Evolutionary conservation across 2,113 vertebrate genomes (phyloP), one percentile per base, ranked within the genome.

Genomic region (Caranx ignobilis): DNA sequence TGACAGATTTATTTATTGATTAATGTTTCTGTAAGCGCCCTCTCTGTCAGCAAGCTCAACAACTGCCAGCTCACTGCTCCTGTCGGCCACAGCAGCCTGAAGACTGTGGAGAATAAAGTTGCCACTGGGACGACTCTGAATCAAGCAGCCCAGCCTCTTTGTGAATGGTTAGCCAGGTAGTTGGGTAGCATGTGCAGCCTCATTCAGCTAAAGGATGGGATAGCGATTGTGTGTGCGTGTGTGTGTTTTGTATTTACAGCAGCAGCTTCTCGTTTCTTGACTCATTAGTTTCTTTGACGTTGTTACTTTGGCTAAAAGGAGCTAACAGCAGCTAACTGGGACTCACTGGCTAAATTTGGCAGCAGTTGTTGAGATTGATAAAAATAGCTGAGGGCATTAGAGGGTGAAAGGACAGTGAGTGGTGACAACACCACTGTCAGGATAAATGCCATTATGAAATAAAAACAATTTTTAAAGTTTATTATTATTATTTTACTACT

Each of bases 371-470:
- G 32, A 34, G 55, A 2, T 32, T 57, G 11, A 2, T 12, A 57
- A 31, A 32, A 15, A 31, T 34, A 13, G 32, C 13, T 6, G 55
- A 57, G 55, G n/a, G 21, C 13, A 13, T 12, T 35, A 63, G 31
- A 16, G 31, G 11, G 11, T 26, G 26, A 26, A 26, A 35, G 3
- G 16, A 34, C 56, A 13, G 55, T 32, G 31, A 34, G 32, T 48
- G 41, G 45, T 34, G 43, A 50, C 45, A 35, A 50, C 18, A 11
- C 31, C 35, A 41, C 35, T 32, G 54, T 32, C 54, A 32, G 45
- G 37, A 45, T 18, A 41, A 71, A 59, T 59, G 55, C 55, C 55
- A 71, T 71, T 59, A 56, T 70, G 52, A 57, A 71, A 70, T 55
- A 11, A 64, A 64, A 48, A 35, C 18, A 32, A 32, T 7, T 7